These are phyloP conservation scores for Novumbra hubbsi DNA, from an alignment of 2,797 vertebrate genomes.

Conservation along the genomic window DNA sequence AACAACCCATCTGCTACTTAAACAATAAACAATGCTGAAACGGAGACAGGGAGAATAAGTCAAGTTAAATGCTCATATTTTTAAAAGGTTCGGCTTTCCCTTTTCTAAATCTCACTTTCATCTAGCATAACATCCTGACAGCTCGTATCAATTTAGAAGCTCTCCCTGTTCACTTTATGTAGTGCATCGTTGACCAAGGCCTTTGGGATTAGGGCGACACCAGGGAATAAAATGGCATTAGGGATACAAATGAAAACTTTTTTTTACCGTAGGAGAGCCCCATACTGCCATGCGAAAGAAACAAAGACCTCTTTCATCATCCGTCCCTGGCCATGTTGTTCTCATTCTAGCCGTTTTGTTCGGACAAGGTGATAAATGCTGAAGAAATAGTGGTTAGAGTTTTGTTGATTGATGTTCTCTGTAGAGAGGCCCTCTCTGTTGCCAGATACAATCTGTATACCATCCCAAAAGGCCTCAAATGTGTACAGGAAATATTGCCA, in stretches of 20 bases:
- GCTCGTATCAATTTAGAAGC: too few relatives aligned
- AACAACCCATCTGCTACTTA: constrained; percentile 68
- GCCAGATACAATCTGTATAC: constrained; percentile 42
- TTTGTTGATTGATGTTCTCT: constrained; percentile 53
- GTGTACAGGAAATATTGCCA: constrained; percentile 3
- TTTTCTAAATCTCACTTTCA: neutral
- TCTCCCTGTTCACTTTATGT: too few relatives aligned
- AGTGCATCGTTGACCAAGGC: too few relatives aligned
- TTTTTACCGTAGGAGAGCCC: too few relatives aligned
- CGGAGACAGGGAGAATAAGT: constrained; percentile 57
- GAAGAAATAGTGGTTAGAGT: constrained; percentile 52
- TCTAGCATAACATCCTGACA: constrained; percentile 21
- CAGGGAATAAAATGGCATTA: too few relatives aligned
- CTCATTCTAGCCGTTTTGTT: constrained; percentile 17
- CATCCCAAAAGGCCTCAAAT: constrained; percentile 22
- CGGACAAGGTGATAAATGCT: constrained; percentile 54
- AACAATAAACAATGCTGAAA: constrained; percentile 58
- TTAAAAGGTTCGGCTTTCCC: constrained; percentile 51
- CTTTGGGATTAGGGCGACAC: too few relatives aligned
- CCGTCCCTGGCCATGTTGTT: too few relatives aligned
- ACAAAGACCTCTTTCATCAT: too few relatives aligned
- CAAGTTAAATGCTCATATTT: constrained; percentile 39
- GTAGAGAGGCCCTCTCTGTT: constrained; percentile 28
- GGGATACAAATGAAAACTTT: too few relatives aligned
- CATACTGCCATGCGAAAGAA: too few relatives aligned